phyloP scores from a whole-genome alignment of 2,797 vertebrate species.

The Anableps anableps region DNA sequence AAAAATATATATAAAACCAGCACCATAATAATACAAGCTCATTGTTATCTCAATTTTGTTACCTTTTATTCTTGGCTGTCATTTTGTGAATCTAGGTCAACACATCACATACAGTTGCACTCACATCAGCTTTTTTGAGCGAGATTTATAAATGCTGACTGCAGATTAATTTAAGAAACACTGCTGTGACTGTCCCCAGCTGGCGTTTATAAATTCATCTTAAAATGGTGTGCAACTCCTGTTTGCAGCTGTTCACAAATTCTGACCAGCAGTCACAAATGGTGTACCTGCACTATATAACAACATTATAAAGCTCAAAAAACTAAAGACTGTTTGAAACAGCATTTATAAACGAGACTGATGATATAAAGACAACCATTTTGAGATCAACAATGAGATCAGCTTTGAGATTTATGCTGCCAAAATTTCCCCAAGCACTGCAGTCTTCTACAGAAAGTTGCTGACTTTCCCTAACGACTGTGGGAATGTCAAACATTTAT shows the following conservation, averaged over 20 bases:
- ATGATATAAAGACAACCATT: not conserved
- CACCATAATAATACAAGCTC: not conserved
- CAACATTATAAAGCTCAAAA: not conserved
- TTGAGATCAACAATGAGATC: not conserved
- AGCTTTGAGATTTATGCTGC: not conserved
- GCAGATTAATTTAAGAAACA: not conserved
- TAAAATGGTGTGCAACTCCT: not conserved
- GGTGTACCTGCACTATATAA: not conserved
- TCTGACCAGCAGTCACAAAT: not conserved
- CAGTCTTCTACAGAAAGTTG: not conserved
- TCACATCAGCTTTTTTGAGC: not conserved
- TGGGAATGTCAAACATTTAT: not conserved
- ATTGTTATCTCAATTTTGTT: not conserved
- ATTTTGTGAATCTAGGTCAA: not conserved
- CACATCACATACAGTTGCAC: not conserved
- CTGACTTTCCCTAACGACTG: too few relatives aligned
- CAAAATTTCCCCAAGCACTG: not conserved
- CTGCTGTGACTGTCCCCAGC: not conserved
- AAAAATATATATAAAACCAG: not conserved
- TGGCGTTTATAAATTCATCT: not conserved
- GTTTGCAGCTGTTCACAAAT: not conserved
- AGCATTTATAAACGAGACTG: not conserved
- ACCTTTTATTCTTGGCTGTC: not conserved
- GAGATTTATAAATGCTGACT: not conserved
- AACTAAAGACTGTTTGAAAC: not conserved